These are phyloP conservation scores for Diglossa cyanea DNA, from an alignment of 2,797 vertebrate genomes.

Conservation along the genomic window DNA sequence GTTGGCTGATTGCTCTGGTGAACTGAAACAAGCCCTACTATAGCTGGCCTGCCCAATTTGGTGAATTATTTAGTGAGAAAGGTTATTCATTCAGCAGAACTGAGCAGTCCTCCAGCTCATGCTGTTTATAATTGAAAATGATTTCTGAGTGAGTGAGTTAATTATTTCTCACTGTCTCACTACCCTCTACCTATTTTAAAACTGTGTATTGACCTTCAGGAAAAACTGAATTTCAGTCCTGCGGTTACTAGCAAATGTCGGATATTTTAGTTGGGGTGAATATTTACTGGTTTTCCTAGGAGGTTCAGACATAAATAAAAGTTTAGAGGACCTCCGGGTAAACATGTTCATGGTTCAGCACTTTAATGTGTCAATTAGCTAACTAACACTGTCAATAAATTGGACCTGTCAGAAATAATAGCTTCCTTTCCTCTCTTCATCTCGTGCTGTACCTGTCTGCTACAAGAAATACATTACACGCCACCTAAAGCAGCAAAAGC, in stretches of 20 bases:
- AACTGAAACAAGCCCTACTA: background rate
- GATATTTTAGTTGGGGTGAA: conserved; percentile 66
- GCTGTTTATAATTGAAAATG: conserved; percentile 67
- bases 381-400: conserved; percentile 82
- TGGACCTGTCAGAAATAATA: conserved; percentile 78
- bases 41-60: background rate
- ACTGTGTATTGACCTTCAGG: conserved; percentile 48
- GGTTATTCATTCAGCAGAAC: conserved; percentile 59
- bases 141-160: conserved; percentile 40
- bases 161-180: conserved; percentile 60
- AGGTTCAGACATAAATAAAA: conserved; percentile 77
- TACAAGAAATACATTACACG: conserved; percentile 19
- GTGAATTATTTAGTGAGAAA: conserved; percentile 57
- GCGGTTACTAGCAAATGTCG: conserved; percentile 51
- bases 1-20: background rate
- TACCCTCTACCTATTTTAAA: conserved; percentile 23
- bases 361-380: conserved; percentile 81
- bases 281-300: conserved; percentile 69
- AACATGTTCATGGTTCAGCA: conserved; percentile 81
- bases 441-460: conserved; percentile 3
- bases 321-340: conserved; percentile 77
- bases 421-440: conserved; percentile 64
- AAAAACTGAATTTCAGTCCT: conserved; percentile 43
- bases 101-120: conserved; percentile 6
- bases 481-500: background rate